Evolutionary conservation across 2,797 vertebrate species (phyloP).

Genomic region (Bucorvus abyssinicus): DNA sequence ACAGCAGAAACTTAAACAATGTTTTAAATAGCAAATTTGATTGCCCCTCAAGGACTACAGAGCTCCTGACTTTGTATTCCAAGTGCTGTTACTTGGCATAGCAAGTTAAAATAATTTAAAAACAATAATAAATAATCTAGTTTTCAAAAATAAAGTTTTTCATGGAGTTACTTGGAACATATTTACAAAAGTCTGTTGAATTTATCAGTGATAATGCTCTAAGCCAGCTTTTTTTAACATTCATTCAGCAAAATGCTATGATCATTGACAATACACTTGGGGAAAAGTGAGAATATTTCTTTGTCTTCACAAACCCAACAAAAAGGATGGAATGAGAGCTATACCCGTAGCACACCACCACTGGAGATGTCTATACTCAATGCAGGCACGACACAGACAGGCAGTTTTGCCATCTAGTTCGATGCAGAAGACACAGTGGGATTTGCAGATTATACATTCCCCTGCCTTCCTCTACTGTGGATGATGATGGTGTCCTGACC

Average conservation of each 20-base stretch:
- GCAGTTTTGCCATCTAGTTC: too few species aligned
- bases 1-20: slow-evolving; percentile 9
- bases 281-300: neutral
- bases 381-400: neutral
- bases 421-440: neutral
- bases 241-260: neutral
- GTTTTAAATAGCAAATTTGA: slow-evolving; percentile 43
- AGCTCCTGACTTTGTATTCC: neutral
- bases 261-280: neutral
- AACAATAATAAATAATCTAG: neutral
- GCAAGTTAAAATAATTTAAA: slow-evolving; percentile 11
- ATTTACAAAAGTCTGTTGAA: neutral
- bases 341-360: neutral
- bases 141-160: neutral
- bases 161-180: neutral
- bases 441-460: neutral
- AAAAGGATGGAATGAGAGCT: neutral
- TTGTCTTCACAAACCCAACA: neutral
- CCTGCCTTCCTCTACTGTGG: neutral
- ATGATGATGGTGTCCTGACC: neutral
- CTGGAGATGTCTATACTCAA: neutral
- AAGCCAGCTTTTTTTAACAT: neutral
- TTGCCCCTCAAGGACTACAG: neutral
- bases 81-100: slow-evolving; percentile 1
- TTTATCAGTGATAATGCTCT: neutral